Evolutionary conservation across 2,888 invertebrate species (phyloP).

Genomic region (Dolichomitus sp.): DNA sequence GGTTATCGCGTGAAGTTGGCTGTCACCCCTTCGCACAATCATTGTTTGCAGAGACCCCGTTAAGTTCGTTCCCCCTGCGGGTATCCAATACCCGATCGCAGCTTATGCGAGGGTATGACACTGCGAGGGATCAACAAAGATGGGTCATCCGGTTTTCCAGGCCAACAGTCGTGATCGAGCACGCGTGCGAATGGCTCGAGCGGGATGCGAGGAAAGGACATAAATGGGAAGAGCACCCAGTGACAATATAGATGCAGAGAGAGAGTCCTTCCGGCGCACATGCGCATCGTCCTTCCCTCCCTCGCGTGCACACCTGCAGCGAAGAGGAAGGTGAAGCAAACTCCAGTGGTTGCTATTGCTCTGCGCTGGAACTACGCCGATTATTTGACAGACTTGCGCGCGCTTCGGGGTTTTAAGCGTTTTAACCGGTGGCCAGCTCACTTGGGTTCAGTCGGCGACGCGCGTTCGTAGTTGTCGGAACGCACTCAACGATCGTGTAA

Average conservation of each 20-base stretch:
- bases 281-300: slow-evolving; percentile 16
- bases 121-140: slow-evolving; percentile 26
- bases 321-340: slow-evolving; percentile 28
- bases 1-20: neutral
- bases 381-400: slow-evolving; percentile 71
- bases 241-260: neutral
- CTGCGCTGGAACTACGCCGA: slow-evolving; percentile 31
- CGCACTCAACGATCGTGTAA: slow-evolving; percentile 39
- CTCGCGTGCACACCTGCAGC: slow-evolving; percentile 15
- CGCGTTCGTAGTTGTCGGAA: slow-evolving; percentile 73
- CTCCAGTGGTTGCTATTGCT: slow-evolving; percentile 30
- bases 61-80: neutral
- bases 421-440: slow-evolving; percentile 72
- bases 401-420: slow-evolving; percentile 74
- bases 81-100: neutral
- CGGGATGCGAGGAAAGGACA: slow-evolving; percentile 12
- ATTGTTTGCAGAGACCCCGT: neutral
- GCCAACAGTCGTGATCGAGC: slow-evolving; percentile 22
- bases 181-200: slow-evolving; percentile 1
- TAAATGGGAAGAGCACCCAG: neutral
- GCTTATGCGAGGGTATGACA: slow-evolving; percentile 13
- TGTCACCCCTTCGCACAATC: neutral
- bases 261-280: slow-evolving; percentile 20
- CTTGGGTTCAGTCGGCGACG: slow-evolving; percentile 76
- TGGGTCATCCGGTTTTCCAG: slow-evolving; percentile 41